phyloP scores from a whole-genome alignment of 2,888 invertebrate species.

The Drosophila macrospina region DNA sequence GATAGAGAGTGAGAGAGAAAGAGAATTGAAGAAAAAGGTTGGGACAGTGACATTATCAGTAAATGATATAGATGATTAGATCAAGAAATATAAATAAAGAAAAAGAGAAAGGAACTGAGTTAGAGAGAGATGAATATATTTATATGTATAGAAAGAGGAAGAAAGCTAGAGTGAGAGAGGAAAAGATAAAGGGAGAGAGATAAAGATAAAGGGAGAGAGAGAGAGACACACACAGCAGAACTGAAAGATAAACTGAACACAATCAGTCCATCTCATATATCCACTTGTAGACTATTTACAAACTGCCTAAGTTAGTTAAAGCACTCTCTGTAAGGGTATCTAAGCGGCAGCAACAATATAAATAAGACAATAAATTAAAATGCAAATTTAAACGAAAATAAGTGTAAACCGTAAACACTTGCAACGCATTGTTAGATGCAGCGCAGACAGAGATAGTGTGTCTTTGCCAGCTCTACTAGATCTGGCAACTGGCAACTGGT shows the following conservation, averaged over 20 bases:
- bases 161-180: too few species aligned
- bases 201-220: background rate
- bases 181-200: background rate
- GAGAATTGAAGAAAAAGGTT: too few species aligned
- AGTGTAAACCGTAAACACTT: constrained; percentile 63
- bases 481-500: constrained; percentile 17
- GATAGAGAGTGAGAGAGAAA: too few species aligned
- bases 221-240: background rate
- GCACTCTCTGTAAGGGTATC: constrained; percentile 17
- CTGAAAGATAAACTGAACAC: too few species aligned
- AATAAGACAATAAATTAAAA: constrained; percentile 67
- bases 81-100: too few species aligned
- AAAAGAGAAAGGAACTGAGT: too few species aligned
- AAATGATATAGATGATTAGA: too few species aligned
- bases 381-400: constrained; percentile 75
- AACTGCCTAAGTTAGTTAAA: background rate
- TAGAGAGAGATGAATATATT: too few species aligned
- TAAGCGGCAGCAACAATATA: constrained; percentile 10
- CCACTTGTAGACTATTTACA: background rate
- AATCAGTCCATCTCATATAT: background rate
- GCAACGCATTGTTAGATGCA: constrained; percentile 26
- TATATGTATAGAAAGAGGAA: too few species aligned
- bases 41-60: too few species aligned
- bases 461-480: constrained; percentile 10
- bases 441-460: constrained; percentile 35